Evolutionary conservation across 1,140 invertebrate species (phyloP), one percentile per base, ranked within the genome.

Genomic region (Aricia agestis): DNA sequence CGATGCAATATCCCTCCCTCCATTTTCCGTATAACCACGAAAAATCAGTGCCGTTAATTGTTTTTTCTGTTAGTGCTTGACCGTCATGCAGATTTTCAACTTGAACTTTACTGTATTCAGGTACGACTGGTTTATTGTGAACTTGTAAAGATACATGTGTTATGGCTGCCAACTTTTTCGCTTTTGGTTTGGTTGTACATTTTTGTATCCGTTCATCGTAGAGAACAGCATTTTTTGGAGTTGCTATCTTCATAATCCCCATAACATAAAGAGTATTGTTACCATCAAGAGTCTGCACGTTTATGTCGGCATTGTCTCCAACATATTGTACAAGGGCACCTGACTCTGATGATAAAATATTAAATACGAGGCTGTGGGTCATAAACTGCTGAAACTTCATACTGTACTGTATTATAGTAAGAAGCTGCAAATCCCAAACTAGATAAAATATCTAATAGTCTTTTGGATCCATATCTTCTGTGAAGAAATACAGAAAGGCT

Each of bases 231-330:
- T 77, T 65, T 75, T 79, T 83, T 18, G 82, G 82, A 76, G 82
- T 83, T 73, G 83, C 67, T 67, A 81, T 74, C 71, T 81, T 77
- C 72, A 79, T 79, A 19, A 81, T 76, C 68, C 79, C 81, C 80
- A 85, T 83, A 75, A 82, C 66, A 67, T 80, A 78, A 76, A 84
- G 71, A 74, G 77, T 82, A 77, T 85, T 79, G 72, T 83, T 73
- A 76, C 81, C 82, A 68, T 84, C 80, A 76, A 86, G 74, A 80
- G 80, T 86, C 69, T 65, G 58, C 59, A 84, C 78, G 84, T 85
- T 86, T 66, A 85, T 83, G 77, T 88, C 81, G 6, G 82, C 80
- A 82, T 84, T 87, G 72, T 85, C 82, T 78, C 72, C 80, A 74
- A 82, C 79, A 79, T 83, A 82, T 78, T 86, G 82, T 67, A 73